phyloP scores from a whole-genome alignment of 2,888 invertebrate genomes.

The Oithona nana region DNA sequence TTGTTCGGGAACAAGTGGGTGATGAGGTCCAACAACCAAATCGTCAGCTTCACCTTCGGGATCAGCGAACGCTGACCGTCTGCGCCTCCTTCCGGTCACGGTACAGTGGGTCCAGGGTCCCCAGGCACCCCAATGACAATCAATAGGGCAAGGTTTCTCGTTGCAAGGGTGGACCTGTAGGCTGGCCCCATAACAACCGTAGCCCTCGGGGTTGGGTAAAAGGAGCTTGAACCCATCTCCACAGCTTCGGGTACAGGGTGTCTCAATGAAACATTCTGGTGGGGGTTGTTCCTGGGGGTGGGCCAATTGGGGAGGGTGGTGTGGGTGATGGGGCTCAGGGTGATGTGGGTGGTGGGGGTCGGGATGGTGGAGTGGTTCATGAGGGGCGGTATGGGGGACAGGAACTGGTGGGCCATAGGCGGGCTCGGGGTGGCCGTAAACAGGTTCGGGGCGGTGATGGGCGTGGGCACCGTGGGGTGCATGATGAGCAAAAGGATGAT shows the following conservation, averaged over 20 bases:
- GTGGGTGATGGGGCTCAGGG: neutral
- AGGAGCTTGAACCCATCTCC: neutral
- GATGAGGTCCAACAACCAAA: neutral
- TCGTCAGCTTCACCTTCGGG: neutral
- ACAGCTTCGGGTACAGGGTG: neutral
- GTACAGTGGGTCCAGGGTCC: neutral
- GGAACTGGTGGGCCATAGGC: no score
- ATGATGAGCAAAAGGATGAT: no score
- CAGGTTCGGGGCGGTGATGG: no score
- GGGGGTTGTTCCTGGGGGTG: neutral
- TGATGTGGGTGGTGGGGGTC: neutral
- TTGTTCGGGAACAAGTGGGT: neutral
- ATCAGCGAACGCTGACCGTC: neutral
- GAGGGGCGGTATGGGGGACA: neutral
- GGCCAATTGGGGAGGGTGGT: neutral
- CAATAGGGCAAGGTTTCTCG: neutral
- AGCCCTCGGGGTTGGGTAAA: neutral
- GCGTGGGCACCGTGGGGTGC: neutral
- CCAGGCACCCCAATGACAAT: conserved; percentile 1
- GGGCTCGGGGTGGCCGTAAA: no score
- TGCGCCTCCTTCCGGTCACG: neutral
- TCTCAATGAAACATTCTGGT: neutral
- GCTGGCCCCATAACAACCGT: neutral
- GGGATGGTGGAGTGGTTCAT: neutral
- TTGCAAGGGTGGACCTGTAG: neutral